A percentile compares a stretch with the other conserved stretches of the same genome.
phyloP scores from a whole-genome alignment of 2,797 vertebrate genomes.

The Cephalopachus bancanus region DNA sequence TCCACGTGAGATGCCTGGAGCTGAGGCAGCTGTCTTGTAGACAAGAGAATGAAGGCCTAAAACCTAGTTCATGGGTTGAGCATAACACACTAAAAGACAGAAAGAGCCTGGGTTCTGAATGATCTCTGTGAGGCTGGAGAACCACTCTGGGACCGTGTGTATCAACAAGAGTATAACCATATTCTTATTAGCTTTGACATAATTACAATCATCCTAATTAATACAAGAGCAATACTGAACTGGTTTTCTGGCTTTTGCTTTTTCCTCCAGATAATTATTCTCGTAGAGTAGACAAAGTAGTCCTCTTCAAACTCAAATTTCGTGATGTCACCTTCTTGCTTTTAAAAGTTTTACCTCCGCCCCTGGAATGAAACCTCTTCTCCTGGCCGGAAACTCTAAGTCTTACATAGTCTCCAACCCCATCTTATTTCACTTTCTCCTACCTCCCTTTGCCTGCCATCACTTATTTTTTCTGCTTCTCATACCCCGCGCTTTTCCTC shows the following conservation, averaged over 20 bases:
- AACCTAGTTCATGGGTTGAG: not conserved
- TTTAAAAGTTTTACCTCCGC: not conserved
- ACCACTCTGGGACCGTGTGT: not conserved
- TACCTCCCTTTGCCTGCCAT: not conserved
- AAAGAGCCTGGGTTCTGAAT: not conserved
- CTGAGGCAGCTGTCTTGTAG: not conserved
- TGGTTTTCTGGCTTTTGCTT: conserved; percentile 10
- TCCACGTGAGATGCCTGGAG: not conserved
- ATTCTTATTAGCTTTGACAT: conserved; percentile 47
- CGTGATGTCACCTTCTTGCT: not conserved
- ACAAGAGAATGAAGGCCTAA: not conserved
- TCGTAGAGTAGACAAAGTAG: not conserved
- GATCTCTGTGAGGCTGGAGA: not conserved
- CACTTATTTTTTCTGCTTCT: not conserved
- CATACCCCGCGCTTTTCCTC: not conserved
- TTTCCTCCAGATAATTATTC: conserved; percentile 54
- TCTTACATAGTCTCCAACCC: not conserved
- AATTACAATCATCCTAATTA: conserved; percentile 39
- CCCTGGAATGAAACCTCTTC: not conserved
- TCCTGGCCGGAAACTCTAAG: not conserved
- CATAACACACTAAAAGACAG: not conserved
- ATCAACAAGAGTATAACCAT: conserved; percentile 1
- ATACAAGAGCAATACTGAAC: conserved; percentile 37
- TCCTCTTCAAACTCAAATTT: conserved; percentile 52
- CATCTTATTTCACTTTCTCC: not conserved